These are phyloP conservation scores for Phaetusa simplex DNA, from an alignment of 2,113 vertebrate genomes.

Conservation along the genomic window DNA sequence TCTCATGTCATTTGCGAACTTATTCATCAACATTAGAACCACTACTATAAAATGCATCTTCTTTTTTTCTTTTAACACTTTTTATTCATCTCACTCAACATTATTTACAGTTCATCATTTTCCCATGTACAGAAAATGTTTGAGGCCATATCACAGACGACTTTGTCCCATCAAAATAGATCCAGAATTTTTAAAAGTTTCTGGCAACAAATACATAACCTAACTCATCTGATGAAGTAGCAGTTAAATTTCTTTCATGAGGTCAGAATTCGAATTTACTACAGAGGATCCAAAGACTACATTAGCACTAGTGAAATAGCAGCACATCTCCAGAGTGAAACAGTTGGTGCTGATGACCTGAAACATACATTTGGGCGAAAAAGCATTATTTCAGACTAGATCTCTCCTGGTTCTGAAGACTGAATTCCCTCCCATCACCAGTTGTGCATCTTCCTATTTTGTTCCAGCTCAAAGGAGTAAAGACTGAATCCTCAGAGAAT, in stretches of 20 bases:
- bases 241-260: not conserved
- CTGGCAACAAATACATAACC: rapidly evolving
- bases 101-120: not conserved
- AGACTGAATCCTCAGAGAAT: not conserved
- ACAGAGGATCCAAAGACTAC: not conserved
- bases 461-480: not conserved
- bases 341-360: not conserved
- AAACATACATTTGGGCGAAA: rapidly evolving
- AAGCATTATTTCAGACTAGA: not conserved
- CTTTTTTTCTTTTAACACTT: not conserved
- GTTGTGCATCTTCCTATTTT: not conserved
- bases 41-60: not conserved
- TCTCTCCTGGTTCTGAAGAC: not conserved
- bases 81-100: not conserved
- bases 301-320: not conserved
- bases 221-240: not conserved
- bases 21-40: not conserved
- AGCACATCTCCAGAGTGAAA: not conserved
- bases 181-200: not conserved
- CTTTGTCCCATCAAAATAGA: not conserved
- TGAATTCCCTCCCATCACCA: not conserved
- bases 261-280: not conserved
- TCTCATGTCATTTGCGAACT: not conserved
- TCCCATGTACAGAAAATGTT: not conserved
- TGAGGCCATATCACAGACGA: not conserved